phyloP scores from a whole-genome alignment of 1,140 invertebrate species.

The Drepana arcuata region DNA sequence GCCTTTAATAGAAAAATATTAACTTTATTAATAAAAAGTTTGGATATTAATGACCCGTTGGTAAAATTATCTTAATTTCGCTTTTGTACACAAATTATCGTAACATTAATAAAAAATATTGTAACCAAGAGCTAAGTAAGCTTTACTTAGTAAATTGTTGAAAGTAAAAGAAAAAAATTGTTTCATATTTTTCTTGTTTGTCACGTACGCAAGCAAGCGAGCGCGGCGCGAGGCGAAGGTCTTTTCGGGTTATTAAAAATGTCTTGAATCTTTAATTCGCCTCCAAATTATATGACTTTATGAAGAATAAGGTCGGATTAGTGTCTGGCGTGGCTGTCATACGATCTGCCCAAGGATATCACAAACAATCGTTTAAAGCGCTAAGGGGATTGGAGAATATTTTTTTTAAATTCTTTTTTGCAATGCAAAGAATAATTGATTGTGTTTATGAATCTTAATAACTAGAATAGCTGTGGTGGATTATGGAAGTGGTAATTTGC shows the following conservation, averaged over 20 bases:
- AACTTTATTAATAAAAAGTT: too few relatives aligned
- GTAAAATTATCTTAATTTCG: constrained; percentile 8
- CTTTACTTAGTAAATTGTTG: not conserved
- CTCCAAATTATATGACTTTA: constrained; percentile 51
- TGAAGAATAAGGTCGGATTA: constrained; percentile 54
- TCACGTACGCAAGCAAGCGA: constrained; percentile 4
- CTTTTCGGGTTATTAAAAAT: constrained; percentile 41
- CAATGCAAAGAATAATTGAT: too few relatives aligned
- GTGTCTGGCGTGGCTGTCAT: too few relatives aligned
- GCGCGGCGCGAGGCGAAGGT: constrained; percentile 3
- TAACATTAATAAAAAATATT: not conserved
- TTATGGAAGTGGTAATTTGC: too few relatives aligned
- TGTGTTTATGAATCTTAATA: too few relatives aligned
- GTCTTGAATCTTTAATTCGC: constrained; percentile 52
- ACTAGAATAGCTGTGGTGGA: too few relatives aligned
- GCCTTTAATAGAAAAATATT: too few relatives aligned
- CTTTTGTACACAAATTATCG: not conserved
- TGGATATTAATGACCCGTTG: too few relatives aligned
- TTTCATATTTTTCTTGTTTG: constrained; percentile 8
- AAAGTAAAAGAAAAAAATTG: not conserved
- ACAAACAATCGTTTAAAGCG: constrained; percentile 53
- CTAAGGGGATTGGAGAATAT: constrained; percentile 39
- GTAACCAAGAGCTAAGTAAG: not conserved
- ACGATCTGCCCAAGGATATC: constrained; percentile 28
- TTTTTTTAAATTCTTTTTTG: too few relatives aligned